Evolutionary conservation across 2,888 invertebrate genomes (phyloP), one percentile per base, ranked within the genome.

Genomic region (Rhamphomyia laevipes): DNA sequence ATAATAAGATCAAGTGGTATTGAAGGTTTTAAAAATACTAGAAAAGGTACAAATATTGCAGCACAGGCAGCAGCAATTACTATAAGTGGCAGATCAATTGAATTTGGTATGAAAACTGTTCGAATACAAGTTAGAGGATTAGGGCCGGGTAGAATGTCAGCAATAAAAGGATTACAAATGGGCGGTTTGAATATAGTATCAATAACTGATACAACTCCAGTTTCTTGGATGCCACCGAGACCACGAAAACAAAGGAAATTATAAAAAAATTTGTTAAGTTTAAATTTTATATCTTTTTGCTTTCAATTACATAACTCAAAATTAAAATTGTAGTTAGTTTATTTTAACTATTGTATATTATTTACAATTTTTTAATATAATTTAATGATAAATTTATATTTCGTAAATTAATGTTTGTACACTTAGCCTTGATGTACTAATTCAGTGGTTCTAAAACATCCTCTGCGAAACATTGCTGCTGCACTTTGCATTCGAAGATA

Each of bases 21-120:
- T 58, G 95, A 95, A 67, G 96, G 96, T 6, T 97, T 94, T 63
- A 94, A 92, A 71, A 90, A 95, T 67, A 83, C 93, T 0, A 82
- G 86, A 58, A 96, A 96, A 70, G 95, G 95, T 53, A 96, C 96
- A 5, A 95, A 93, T 65, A 86, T 96, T 61, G 96, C 96, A 37
- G 96, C 94, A 2, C 95, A 97, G 71, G 88, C 94, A 12, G 89
- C 94, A 21, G 95, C 90, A 21, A 81, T 93, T 48, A 80, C 76
- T 50, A 72, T 93, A 58, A 84, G 86, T 43, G 11, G 38, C 31
- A 81, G 76, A 78, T 80, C 82, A 1, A 62, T 84, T 47, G 80
- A 81, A 50, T 73, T 76, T 61, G 93, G 93, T 9, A 74, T 82
- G 55, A 83, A 80, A 67, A 82, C 81, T 43, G 75, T 92, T 1